Conservation (phyloP, 2,113 vertebrate genomes). For the Labrus mixtus region DNA sequence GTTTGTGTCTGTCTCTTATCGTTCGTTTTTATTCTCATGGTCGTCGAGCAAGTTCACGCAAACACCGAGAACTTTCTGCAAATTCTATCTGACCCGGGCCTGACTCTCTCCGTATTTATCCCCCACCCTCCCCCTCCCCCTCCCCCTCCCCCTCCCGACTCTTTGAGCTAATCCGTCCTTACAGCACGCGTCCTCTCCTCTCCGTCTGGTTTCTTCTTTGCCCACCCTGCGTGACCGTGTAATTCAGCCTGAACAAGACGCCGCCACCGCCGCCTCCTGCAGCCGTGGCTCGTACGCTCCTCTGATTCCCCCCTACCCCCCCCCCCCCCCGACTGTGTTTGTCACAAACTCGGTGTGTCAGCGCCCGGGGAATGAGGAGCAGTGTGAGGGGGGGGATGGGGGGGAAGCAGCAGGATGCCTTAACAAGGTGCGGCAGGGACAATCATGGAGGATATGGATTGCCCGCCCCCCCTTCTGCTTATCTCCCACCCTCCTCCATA, state of each 20-base stretch:
- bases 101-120: constrained; percentile 40
- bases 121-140: no score
- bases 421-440: constrained; percentile 69
- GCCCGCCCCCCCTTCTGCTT: constrained; percentile 24
- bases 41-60: constrained; percentile 17
- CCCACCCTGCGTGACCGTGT: constrained; percentile 52
- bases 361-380: constrained; percentile 19
- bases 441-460: constrained; percentile 45
- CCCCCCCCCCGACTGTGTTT: constrained; percentile 31
- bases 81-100: constrained; percentile 50
- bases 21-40: constrained; percentile 10
- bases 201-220: constrained; percentile 34
- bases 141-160: no score
- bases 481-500: constrained; percentile 28
- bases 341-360: constrained; percentile 60
- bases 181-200: constrained; percentile 42
- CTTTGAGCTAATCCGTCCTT: constrained; percentile 60
- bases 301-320: constrained; percentile 4
- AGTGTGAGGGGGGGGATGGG: neutral
- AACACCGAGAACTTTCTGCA: constrained; percentile 40
- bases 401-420: constrained; percentile 28
- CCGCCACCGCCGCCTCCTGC: constrained; percentile 20
- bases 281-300: constrained; percentile 27
- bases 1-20: neutral
- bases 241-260: constrained; percentile 60